Percentiles rank a stretch among this genome's conserved stretches.
These are phyloP conservation scores for Poeciliopsis gracilis DNA, from an alignment of 2,797 vertebrate genomes.

Conservation along the genomic window DNA sequence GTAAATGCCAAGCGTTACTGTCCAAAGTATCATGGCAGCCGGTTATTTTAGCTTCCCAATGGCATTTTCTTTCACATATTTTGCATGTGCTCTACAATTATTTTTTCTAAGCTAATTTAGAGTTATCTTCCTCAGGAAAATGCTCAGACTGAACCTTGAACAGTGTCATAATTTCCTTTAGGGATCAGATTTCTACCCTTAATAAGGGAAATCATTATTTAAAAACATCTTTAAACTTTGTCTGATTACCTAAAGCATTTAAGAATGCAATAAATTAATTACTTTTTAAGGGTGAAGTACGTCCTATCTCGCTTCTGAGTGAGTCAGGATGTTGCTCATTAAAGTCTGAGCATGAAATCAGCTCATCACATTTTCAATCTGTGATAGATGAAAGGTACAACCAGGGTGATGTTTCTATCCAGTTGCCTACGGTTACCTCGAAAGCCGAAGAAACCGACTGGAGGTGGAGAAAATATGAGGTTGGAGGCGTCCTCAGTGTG, in stretches of 20 bases:
- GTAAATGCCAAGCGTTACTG: neutral
- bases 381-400: neutral
- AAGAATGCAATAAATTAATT: neutral
- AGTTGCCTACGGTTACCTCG: neutral
- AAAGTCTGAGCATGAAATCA: neutral
- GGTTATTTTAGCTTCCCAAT: neutral
- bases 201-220: neutral
- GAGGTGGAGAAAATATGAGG: conserved; percentile 14
- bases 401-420: neutral
- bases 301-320: neutral
- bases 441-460: neutral
- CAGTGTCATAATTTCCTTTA: neutral
- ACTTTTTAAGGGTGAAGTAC: neutral
- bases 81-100: too few relatives aligned
- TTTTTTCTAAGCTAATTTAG: too few relatives aligned
- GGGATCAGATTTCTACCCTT: neutral
- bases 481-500: conserved; percentile 11
- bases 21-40: neutral
- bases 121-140: too few relatives aligned
- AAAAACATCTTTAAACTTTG: neutral
- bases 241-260: neutral
- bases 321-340: neutral
- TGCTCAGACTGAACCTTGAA: too few relatives aligned
- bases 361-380: neutral
- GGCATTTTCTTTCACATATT: neutral